Evolutionary conservation across 2,888 invertebrate species (phyloP).

Genomic region (Cerastis rubricosa): DNA sequence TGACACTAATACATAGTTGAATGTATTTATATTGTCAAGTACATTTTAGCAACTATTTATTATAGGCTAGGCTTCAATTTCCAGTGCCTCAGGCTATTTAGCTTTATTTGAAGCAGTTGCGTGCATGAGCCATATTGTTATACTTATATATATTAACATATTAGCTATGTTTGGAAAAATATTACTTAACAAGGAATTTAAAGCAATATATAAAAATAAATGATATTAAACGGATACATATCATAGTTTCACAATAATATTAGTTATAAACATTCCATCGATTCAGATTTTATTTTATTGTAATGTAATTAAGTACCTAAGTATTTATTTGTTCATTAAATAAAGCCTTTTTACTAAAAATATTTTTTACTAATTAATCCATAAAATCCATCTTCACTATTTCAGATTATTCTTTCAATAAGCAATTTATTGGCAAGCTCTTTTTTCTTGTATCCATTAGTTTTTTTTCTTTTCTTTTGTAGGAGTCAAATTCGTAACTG

Average conservation of each 20-base stretch:
- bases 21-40: slow-evolving; percentile 37
- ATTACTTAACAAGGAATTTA: not conserved
- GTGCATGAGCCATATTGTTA: slow-evolving; percentile 18
- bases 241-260: slow-evolving; percentile 61
- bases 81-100: slow-evolving; percentile 31
- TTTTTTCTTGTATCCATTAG: not conserved
- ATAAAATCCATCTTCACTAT: too few species aligned
- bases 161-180: not conserved
- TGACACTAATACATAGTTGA: slow-evolving; percentile 15
- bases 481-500: not conserved
- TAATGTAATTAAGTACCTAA: slow-evolving; percentile 75
- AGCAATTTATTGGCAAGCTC: not conserved
- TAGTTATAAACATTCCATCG: slow-evolving; percentile 73
- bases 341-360: slow-evolving; percentile 61
- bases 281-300: slow-evolving; percentile 72
- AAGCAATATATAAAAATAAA: slow-evolving; percentile 63
- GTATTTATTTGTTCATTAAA: slow-evolving; percentile 78
- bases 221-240: slow-evolving; percentile 58
- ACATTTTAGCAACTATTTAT: slow-evolving; percentile 26
- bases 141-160: slow-evolving; percentile 12
- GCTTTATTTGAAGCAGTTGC: slow-evolving; percentile 5
- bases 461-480: not conserved
- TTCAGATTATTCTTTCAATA: not conserved
- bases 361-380: slow-evolving; percentile 3
- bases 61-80: slow-evolving; percentile 32